Base-by-base conservation (phyloP, 2,888 invertebrate genomes). In the Oscheius sp. region DNA sequence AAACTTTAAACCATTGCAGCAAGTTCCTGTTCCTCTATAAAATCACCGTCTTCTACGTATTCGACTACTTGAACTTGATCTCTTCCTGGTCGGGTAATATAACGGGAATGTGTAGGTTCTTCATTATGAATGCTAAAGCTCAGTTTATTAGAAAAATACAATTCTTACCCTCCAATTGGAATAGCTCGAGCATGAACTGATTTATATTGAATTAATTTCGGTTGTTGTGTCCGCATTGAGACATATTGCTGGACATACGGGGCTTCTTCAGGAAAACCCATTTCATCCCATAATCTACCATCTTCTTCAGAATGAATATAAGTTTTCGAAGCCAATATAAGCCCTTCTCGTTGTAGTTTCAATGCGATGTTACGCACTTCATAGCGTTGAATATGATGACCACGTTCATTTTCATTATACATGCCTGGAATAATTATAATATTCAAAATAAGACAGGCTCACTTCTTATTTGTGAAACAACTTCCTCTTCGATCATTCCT, bases 341-440 rank as follows among this genome's bases (percentile, higher is more conserved):
- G 27, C 12, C 73, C 73, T 45, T 73, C 73, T 46, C 69, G 56
- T 25, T 73, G 73, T 5, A 80, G 71, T 43, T 80, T 80, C 18
- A 45, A 58, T 1, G 56, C 56, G 13, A 80, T 68, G 53, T 78
- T 80, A 9, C 80, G 61, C 23, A 83, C 76, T 70, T 83, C 82
- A 69, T 83, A 83, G 12, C 64, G 68, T 69, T 83, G 82, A n/a
- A 83, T 55, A 52, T 76, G 78, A 21, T 75, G 78, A 9, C 75
- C 73, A 7, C 82, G 77, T 23, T 81, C 75, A 16, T 72, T 58
- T 16, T 21, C 21, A 25, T 59, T 52, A 29, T 70, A 63, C n/a
- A 59, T 43, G 25, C 53, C 79, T 79, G 59, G 58, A 77, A 49
- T 21, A n/a, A 49, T 13, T 49, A 9, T 35, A 35, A 35, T 9